Percentiles rank a stretch among this genome's conserved stretches.
Evolutionary conservation across 2,113 vertebrate genomes (phyloP).

Genomic region (Ceratotherium simum): DNA sequence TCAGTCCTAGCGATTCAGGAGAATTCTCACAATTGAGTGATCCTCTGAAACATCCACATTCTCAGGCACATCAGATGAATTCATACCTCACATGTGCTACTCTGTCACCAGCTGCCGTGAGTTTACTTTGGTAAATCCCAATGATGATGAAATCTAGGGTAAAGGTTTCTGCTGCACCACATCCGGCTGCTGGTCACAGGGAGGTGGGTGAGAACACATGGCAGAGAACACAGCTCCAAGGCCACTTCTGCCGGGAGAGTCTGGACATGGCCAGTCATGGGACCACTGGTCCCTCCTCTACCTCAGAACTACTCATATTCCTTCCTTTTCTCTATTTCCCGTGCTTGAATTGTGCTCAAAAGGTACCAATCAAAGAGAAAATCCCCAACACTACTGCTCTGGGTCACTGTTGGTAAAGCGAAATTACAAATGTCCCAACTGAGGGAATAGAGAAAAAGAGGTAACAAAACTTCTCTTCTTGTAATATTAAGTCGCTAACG

Average conservation of each 20-base stretch:
- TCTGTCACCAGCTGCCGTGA: background rate
- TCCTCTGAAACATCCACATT: too few relatives aligned
- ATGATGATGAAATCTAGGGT: background rate
- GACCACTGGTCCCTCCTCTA: fast-evolving
- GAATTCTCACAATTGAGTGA: background rate
- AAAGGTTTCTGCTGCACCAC: background rate
- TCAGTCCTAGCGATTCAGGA: background rate
- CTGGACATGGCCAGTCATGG: too few relatives aligned
- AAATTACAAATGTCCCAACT: background rate
- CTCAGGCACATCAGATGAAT: fast-evolving
- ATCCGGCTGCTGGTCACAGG: background rate
- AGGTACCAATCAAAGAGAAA: background rate
- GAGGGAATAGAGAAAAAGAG: background rate
- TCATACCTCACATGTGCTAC: fast-evolving
- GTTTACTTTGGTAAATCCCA: background rate
- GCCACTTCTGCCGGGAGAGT: too few relatives aligned
- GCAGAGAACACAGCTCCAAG: background rate
- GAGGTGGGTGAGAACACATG: background rate
- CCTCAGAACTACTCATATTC: background rate
- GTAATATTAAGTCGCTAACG: background rate
- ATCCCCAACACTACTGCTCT: background rate
- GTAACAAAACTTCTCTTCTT: background rate
- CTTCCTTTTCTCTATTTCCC: background rate
- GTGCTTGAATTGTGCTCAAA: background rate
- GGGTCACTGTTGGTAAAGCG: background rate